Percentiles rank a stretch among this genome's conserved stretches.
These are phyloP conservation scores for Apodemus agrarius DNA, from an alignment of 2,797 vertebrate species.

Conservation along the genomic window DNA sequence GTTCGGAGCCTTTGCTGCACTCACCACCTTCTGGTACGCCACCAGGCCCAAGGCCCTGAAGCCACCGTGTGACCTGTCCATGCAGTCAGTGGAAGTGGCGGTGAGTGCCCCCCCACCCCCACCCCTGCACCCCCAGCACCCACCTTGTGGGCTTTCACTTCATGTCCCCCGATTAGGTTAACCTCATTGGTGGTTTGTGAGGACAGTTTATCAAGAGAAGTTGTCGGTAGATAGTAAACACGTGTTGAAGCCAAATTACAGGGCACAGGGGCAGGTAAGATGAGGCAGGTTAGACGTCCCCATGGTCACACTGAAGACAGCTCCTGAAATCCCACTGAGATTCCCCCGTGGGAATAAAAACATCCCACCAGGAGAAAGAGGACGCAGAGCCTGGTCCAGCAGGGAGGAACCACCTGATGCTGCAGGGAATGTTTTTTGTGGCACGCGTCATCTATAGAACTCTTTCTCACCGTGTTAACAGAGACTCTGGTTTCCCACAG, in stretches of 20 bases:
- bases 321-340: background rate
- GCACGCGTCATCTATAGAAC: background rate
- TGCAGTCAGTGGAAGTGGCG: slow-evolving; percentile 94
- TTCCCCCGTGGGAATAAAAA: background rate
- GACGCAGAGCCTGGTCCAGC: background rate
- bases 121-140: too few species aligned
- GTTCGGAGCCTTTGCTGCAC: slow-evolving; percentile 92
- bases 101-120: slow-evolving; percentile 90
- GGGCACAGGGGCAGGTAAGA: background rate
- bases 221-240: background rate
- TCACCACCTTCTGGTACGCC: slow-evolving; percentile 94
- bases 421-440: background rate
- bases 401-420: background rate
- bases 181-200: background rate
- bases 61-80: slow-evolving; percentile 90
- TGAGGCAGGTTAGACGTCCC: background rate
- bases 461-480: background rate
- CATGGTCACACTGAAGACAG: background rate
- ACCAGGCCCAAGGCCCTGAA: slow-evolving; percentile 92
- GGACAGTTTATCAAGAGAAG: background rate
- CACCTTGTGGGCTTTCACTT: background rate
- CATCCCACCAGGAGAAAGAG: background rate
- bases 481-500: background rate
- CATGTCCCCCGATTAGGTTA: background rate
- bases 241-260: background rate